These are phyloP conservation scores for Tenebrosternarchus preto DNA, from an alignment of 2,113 vertebrate species.

Conservation along the genomic window DNA sequence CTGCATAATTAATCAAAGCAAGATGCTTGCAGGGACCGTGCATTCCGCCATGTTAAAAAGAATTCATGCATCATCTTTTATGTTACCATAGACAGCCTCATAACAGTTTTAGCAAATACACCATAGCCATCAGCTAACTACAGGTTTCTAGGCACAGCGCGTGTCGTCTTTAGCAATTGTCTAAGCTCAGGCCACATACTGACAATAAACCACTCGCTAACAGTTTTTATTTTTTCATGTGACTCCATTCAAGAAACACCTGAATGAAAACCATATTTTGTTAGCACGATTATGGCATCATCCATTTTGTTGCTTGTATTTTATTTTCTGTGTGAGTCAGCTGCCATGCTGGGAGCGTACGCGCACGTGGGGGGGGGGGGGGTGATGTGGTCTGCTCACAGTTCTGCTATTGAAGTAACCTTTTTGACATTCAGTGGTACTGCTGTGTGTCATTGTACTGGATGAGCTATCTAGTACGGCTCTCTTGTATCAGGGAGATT, in stretches of 20 bases:
- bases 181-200: not conserved
- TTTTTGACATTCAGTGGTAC: conserved; percentile 36
- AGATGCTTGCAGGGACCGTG: not conserved
- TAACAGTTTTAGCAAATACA: not conserved
- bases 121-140: not conserved
- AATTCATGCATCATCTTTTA: not conserved
- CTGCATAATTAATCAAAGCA: not conserved
- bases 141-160: not conserved
- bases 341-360: conserved; percentile 41
- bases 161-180: not conserved
- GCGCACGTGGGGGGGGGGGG: conserved; percentile 23
- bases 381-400: conserved; percentile 34
- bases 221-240: not conserved
- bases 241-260: no score
- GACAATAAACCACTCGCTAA: not conserved
- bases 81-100: not conserved
- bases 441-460: conserved; percentile 21
- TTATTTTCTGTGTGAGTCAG: no score
- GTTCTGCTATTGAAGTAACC: conserved; percentile 20
- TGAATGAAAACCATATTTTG: no score
- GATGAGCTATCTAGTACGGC: conserved; percentile 40
- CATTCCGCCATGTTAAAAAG: not conserved
- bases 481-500: conserved; percentile 29
- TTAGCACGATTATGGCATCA: not conserved
- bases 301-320: conserved; percentile 39